These are phyloP conservation scores for Sthenelais limicola DNA, from an alignment of 2,888 invertebrate genomes.

Conservation along the genomic window DNA sequence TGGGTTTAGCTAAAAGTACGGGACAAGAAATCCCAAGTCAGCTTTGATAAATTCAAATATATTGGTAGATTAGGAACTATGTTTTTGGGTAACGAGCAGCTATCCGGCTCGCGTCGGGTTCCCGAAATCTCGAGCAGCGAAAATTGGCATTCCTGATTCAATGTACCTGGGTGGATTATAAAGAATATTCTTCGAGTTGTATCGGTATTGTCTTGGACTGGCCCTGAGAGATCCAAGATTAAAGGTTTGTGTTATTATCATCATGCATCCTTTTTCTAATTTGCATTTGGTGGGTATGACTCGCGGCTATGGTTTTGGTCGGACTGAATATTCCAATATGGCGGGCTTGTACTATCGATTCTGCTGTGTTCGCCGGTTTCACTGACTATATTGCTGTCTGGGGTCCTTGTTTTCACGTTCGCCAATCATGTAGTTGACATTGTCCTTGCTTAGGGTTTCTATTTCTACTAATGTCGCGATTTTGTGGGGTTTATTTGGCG, in stretches of 20 bases:
- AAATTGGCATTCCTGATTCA: conserved; percentile 36
- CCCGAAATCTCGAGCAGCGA: conserved; percentile 60
- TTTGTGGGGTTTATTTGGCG: too few species aligned
- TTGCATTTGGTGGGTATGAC: background rate
- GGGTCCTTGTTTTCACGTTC: too few species aligned
- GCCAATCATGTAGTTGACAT: too few species aligned
- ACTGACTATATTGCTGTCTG: too few species aligned
- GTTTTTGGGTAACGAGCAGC: conserved; percentile 32
- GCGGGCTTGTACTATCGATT: too few species aligned
- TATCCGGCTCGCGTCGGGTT: conserved; percentile 61
- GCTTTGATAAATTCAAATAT: background rate
- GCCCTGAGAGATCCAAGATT: conserved; percentile 40
- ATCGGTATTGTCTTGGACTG: conserved; percentile 20
- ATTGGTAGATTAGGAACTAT: conserved; percentile 1
- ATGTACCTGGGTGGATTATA: conserved; percentile 46
- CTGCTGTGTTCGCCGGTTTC: too few species aligned
- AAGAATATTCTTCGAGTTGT: conserved; percentile 15
- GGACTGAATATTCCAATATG: conserved; percentile 43
- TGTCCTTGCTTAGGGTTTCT: too few species aligned
- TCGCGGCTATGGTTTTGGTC: background rate
- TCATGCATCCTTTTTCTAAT: background rate
- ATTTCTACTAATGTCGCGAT: too few species aligned
- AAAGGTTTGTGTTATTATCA: conserved; percentile 33
- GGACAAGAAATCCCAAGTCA: too few species aligned
- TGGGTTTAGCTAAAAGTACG: too few species aligned